Evolutionary conservation across 2,888 invertebrate species (phyloP), one percentile per base, ranked within the genome.

Genomic region (Heteropelma amictum): DNA sequence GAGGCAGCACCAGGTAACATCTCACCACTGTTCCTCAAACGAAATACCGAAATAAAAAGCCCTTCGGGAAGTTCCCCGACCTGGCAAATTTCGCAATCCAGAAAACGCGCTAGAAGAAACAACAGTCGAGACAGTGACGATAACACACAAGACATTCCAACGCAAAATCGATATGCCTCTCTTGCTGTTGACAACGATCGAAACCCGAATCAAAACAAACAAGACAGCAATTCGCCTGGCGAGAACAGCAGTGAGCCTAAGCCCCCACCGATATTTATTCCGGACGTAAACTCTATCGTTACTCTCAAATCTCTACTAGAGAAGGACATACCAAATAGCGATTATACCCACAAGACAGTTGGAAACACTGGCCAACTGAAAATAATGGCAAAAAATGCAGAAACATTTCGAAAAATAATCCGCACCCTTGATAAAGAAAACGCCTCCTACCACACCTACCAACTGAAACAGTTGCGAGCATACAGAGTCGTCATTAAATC

Each of bases 361-460:
- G 12, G 12, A 10, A 40, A 10, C 5, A 40, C 10, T 3, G 40
- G 40, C 12, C 40, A 40, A 6, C 10, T 40, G 12, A 40, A 40
- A 40, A 40, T 40, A 40, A 3, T 40, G 40, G 40, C 40, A 1
- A 40, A 40, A 3, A 12, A 40, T 14, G 6, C 12, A 12, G 40
- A 40, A 14, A 14, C 40, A 40, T 40, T 14, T 12, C 40, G 40
- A 14, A 40, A 40, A 40, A 40, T 40, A 3, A 12, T 14, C n/a
- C 40, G 5, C 6, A 3, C 2, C 40, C 40, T 40, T 1, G 40
- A 40, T 12, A 40, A 35, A 3, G 35, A 35, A 35, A 35, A 35
- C 10, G 58, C 56, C 2, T 4, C 40, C 8, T 68, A 38, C 21
- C 47, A 73, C 38, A 73, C 51, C 7, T 69, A 67, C 14, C 65